Evolutionary conservation across 2,113 vertebrate species (phyloP), one percentile per base, ranked within the genome.

Genomic region (Phylloscopus trochilus): DNA sequence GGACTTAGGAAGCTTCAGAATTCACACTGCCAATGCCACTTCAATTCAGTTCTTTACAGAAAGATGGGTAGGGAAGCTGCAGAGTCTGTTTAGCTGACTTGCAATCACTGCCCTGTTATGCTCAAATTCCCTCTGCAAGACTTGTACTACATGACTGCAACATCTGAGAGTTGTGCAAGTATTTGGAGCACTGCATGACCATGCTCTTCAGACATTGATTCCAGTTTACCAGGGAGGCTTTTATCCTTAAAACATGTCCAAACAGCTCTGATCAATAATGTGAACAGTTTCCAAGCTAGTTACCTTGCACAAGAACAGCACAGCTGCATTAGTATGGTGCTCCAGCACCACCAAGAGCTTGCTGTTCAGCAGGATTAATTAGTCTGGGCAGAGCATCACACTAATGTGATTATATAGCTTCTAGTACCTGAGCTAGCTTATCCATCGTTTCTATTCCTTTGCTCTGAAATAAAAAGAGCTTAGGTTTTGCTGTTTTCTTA

Each of bases 351-450:
- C 55, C 55, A 67, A 37, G 55, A 83, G 63, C 85, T 90, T 76
- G 58, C 93, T 90, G 76, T 49, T 94, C 92, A 51, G 47, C 16
- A 86, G 86, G 72, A 95, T 95, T 95, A 96, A 97, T 96, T 93
- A 95, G 95, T 64, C 68, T 77, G 88, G 78, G 85, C 85, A 95
- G 63, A 94, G 72, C 35, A 83, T 64, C 0, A 1, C 72, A 51
- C 76, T 94, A 93, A 96, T 74, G 72, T 86, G 83, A 94, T 95
- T 95, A 92, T 44, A 90, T 16, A 59, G 89, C 68, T 94, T 86
- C 89, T 89, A 81, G 86, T 89, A 96, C 91, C 92, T 87, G 56
- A 87, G 47, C 30, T 83, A 81, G 47, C 73, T 78, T 83, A 84
- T 92, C 90, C 76, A 67, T 89, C 0, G 26, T 70, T 88, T 77